Conservation (phyloP, 35 echinoderm and acorn worm genomes). For the Eucidaris tribuloides region DNA sequence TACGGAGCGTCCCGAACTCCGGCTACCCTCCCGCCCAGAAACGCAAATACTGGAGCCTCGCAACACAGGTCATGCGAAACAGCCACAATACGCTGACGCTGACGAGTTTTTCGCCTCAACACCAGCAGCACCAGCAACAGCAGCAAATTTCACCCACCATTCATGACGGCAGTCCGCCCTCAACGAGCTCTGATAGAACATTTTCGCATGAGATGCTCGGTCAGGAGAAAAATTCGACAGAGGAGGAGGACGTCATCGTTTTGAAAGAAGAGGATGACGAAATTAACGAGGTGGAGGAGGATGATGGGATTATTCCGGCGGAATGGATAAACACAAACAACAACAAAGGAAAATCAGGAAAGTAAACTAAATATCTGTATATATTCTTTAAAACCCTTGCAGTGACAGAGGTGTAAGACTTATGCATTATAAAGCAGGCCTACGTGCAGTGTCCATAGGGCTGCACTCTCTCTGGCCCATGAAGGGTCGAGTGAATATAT, state of each 20-base stretch:
- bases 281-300: not conserved
- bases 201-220: not conserved
- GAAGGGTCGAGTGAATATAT: not conserved
- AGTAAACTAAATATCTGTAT: too few species aligned
- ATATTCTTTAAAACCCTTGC: too few species aligned
- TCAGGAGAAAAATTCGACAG: not conserved
- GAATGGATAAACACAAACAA: conserved; percentile 7
- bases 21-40: conserved; percentile 56
- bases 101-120: not conserved
- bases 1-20: conserved; percentile 57
- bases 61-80: not conserved
- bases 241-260: conserved; percentile 3
- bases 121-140: conserved; percentile 24
- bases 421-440: too few species aligned
- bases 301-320: not conserved
- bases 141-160: not conserved
- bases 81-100: not conserved
- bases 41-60: conserved; percentile 9
- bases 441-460: too few species aligned
- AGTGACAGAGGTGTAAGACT: too few species aligned
- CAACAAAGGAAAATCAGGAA: too few species aligned
- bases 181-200: not conserved
- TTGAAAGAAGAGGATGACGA: conserved; percentile 12
- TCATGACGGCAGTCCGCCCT: not conserved
- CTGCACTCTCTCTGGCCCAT: too few species aligned